These are phyloP conservation scores for Eupithecia exiguata DNA, from an alignment of 2,888 invertebrate species.

Conservation along the genomic window DNA sequence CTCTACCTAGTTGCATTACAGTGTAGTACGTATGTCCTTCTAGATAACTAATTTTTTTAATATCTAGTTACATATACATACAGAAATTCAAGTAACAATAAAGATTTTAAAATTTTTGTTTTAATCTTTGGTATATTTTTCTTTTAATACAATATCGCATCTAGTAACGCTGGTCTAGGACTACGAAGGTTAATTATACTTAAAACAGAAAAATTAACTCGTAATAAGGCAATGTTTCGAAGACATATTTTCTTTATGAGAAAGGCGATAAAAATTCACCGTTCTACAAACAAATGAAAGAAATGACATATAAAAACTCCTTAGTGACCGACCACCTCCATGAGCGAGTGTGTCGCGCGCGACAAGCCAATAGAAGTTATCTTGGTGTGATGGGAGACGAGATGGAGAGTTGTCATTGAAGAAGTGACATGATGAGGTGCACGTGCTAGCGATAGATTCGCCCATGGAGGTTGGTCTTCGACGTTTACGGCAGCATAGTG, in stretches of 20 bases:
- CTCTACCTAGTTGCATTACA: neutral
- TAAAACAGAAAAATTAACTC: slow-evolving; percentile 12
- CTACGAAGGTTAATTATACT: neutral
- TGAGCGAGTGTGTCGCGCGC: neutral
- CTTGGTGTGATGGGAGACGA: neutral
- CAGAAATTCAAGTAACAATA: neutral
- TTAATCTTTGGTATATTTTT: slow-evolving; percentile 28
- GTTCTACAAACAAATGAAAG: slow-evolving; percentile 8
- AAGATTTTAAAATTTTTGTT: slow-evolving; percentile 7
- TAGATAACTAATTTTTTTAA: neutral
- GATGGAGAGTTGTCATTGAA: neutral
- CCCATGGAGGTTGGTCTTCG: neutral
- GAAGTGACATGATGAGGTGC: neutral
- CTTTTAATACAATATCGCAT: slow-evolving; percentile 8
- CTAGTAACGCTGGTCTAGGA: neutral
- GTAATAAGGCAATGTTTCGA: slow-evolving; percentile 30
- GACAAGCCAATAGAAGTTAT: neutral
- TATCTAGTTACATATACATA: neutral
- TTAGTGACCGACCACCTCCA: neutral
- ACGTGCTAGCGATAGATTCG: neutral
- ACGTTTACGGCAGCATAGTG: too few species aligned
- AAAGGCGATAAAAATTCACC: slow-evolving; percentile 23
- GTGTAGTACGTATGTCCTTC: neutral
- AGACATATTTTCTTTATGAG: slow-evolving; percentile 9
- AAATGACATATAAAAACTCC: slow-evolving; percentile 12